phyloP scores from a whole-genome alignment of 2,113 vertebrate genomes.

The Bagarius yarrelli region DNA sequence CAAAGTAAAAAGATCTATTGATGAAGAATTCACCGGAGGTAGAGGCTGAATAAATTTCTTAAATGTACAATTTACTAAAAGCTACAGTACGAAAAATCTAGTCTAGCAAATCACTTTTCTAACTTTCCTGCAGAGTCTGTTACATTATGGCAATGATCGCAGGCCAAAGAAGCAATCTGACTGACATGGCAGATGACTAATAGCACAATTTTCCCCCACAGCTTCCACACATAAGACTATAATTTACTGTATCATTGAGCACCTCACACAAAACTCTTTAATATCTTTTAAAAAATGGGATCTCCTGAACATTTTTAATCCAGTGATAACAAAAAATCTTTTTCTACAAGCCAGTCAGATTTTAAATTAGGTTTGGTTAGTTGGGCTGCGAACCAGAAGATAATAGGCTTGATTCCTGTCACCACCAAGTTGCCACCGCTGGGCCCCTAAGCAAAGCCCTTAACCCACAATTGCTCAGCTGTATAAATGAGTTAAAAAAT shows the following conservation, averaged over 20 bases:
- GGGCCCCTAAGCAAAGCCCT: too few relatives aligned
- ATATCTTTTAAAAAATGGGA: not conserved
- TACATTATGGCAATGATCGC: not conserved
- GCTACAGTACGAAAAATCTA: not conserved
- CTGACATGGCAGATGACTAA: not conserved
- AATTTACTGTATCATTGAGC: too few relatives aligned
- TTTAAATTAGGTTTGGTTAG: too few relatives aligned
- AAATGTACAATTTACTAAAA: not conserved
- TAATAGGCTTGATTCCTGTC: too few relatives aligned
- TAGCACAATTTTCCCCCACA: not conserved
- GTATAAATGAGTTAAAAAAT: too few relatives aligned
- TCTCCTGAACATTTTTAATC: not conserved
- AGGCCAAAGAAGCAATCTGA: conserved; percentile 15
- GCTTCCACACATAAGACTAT: not conserved
- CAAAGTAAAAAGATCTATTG: not conserved
- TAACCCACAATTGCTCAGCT: too few relatives aligned
- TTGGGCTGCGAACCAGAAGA: too few relatives aligned
- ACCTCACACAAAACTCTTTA: not conserved
- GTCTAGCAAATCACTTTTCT: not conserved
- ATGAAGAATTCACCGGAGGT: not conserved
- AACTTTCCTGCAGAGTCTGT: not conserved
- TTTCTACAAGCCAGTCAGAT: not conserved
- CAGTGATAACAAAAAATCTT: not conserved
- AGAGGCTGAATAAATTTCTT: not conserved
- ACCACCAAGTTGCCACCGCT: too few relatives aligned